Evolutionary conservation across 2,888 invertebrate genomes (phyloP).

Genomic region (Odontomyia ornata): DNA sequence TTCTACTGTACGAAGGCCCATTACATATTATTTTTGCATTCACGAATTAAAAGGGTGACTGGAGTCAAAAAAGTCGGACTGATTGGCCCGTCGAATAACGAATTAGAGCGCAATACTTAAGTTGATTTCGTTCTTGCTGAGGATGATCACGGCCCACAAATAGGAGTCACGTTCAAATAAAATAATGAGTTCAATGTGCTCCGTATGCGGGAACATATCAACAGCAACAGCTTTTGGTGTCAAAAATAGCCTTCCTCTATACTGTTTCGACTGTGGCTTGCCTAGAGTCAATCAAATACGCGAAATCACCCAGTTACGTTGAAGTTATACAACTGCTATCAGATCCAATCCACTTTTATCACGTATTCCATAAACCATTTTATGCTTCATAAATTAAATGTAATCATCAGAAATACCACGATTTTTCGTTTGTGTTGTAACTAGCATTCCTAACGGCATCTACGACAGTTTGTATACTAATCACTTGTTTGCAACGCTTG

Average conservation of each 20-base stretch:
- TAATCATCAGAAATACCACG: slow-evolving; percentile 92
- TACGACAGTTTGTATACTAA: slow-evolving; percentile 88
- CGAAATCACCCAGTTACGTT: slow-evolving; percentile 87
- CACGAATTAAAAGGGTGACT: too few species aligned
- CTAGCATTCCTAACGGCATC: slow-evolving; percentile 92
- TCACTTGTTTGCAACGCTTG: slow-evolving; percentile 80
- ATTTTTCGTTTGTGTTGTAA: slow-evolving; percentile 84
- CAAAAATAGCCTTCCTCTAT: slow-evolving; percentile 83
- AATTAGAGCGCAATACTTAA: too few species aligned
- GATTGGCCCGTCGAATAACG: too few species aligned
- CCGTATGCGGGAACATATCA: slow-evolving; percentile 97
- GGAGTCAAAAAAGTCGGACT: too few species aligned
- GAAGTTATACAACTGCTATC: slow-evolving; percentile 95
- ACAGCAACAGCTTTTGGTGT: slow-evolving; percentile 86
- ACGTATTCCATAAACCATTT: slow-evolving; percentile 61
- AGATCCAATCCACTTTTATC: slow-evolving; percentile 70
- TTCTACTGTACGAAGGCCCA: too few species aligned
- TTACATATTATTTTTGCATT: too few species aligned
- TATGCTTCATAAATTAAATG: slow-evolving; percentile 75
- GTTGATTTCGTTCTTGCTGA: too few species aligned
- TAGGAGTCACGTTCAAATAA: slow-evolving; percentile 83
- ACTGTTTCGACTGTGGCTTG: slow-evolving; percentile 83
- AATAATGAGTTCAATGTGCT: slow-evolving; percentile 89
- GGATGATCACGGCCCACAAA: too few species aligned
- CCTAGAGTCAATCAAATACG: slow-evolving; percentile 88